phyloP scores from a whole-genome alignment of 2,113 vertebrate genomes.

The Xenopus borealis region DNA sequence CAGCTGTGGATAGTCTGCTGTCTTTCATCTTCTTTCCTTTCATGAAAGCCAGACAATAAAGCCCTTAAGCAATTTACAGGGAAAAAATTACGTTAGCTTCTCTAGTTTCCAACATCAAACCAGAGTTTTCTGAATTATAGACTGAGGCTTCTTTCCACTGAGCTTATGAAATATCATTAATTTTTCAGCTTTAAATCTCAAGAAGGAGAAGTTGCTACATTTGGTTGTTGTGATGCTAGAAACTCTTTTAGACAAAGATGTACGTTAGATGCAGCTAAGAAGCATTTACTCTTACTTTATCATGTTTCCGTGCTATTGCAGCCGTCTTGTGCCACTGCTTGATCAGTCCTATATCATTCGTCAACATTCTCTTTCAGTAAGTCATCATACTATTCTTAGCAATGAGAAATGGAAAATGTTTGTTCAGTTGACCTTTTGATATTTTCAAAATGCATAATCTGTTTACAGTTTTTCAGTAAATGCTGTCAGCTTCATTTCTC shows the following conservation, averaged over 20 bases:
- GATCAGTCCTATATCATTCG: conserved; percentile 21
- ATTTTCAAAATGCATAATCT: conserved; percentile 32
- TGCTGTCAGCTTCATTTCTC: conserved; percentile 17
- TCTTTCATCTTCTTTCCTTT: conserved; percentile 65
- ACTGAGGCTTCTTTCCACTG: conserved; percentile 50
- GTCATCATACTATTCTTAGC: conserved; percentile 5
- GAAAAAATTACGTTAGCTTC: conserved; percentile 52
- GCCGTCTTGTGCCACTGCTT: conserved; percentile 5
- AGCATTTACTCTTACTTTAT: conserved; percentile 26
- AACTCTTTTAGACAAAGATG: conserved; percentile 33
- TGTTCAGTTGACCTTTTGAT: conserved; percentile 39
- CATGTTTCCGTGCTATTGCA: conserved; percentile 4
- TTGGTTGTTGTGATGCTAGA: conserved; percentile 28
- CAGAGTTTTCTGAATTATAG: conserved; percentile 49
- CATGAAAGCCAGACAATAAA: conserved; percentile 57
- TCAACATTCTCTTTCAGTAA: conserved; percentile 24
- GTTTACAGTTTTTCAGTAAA: conserved; percentile 24
- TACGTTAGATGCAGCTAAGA: conserved; percentile 31
- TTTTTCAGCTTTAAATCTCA: conserved; percentile 55
- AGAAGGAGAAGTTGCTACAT: conserved; percentile 41
- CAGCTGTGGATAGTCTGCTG: conserved; percentile 62
- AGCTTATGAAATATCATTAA: conserved; percentile 54
- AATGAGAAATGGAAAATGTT: conserved; percentile 30
- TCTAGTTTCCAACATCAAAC: conserved; percentile 61
- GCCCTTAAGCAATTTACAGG: conserved; percentile 49